Base-by-base conservation (phyloP, 2,113 vertebrate species). In the Myotis lucifugus region DNA sequence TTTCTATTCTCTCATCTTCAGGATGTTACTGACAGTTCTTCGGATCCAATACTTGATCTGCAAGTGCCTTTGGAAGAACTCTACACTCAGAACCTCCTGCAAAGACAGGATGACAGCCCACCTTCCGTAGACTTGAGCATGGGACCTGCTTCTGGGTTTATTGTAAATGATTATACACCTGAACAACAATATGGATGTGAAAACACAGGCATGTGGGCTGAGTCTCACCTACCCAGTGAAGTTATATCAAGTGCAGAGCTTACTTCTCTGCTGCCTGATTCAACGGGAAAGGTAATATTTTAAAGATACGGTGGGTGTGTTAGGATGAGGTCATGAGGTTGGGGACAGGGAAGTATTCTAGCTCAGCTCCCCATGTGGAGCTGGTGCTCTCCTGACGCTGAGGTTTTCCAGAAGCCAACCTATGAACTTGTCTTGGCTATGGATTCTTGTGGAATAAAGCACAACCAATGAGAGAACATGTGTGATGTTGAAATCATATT, bases 21-120 rank as follows among this genome's bases (percentile, higher is more conserved):
- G 98, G 97, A 97, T 87, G 15, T 96, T 96, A 98, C 83, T 69
- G 97, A 98, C 95, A 98, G 98, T 85, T 93, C 97, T 96, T 97
- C 88, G 88, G 66, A 96, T 95, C 77, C 66, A 87, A 73, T 93
- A 87, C 79, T 94, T 91, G 98, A 97, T 96, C 96, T 97, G 27
- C 84, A 10, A 12, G 72, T 98, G 34, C 97, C 97, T 82, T 97
- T 96, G 54, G 97, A 98, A 72, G 98, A 96, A 74, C 46, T 98
- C 0, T 98, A 97, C 64, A 85, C 72, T 10, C 95, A 98, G 86
- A 97, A 96, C 88, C 85, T 97, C 72, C 93, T 96, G 61, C 97
- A 98, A 50, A 97, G 90, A 92, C 76, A 48, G 40, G 84, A 59
- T 9, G 97, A 98, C 23, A 97, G 93, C 50, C 82, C 66, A 2